phyloP scores from a whole-genome alignment of 1,140 invertebrate species.

The honey bee (Apis mellifera) region DNA sequence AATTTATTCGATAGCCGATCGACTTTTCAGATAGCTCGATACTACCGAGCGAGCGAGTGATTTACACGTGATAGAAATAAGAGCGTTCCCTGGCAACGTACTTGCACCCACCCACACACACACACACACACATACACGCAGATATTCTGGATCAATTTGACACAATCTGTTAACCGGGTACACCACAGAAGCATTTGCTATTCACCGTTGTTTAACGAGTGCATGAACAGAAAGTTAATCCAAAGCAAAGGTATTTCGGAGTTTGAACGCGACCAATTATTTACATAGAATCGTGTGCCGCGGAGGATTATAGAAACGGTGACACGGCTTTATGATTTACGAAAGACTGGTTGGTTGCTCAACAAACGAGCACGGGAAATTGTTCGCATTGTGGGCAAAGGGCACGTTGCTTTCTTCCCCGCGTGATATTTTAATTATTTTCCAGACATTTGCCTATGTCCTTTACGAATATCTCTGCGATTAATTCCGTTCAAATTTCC shows the following conservation, averaged over 20 bases:
- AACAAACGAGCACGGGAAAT: not conserved
- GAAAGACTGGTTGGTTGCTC: not conserved
- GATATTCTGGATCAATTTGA: constrained; percentile 64
- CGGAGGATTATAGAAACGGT: constrained; percentile 5
- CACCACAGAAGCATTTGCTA: constrained; percentile 63
- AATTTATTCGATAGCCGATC: constrained; percentile 78
- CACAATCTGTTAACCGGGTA: constrained; percentile 67
- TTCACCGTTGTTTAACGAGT: constrained; percentile 4
- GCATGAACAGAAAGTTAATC: constrained; percentile 27
- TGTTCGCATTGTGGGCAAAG: not conserved
- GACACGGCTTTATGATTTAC: not conserved
- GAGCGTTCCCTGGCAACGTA: constrained; percentile 14
- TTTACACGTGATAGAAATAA: constrained; percentile 56
- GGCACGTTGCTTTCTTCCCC: not conserved
- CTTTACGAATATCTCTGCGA: too few relatives aligned
- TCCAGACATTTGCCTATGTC: too few relatives aligned
- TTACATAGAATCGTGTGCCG: not conserved
- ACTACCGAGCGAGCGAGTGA: constrained; percentile 37
- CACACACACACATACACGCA: too few relatives aligned
- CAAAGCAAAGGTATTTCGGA: not conserved
- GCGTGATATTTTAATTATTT: not conserved
- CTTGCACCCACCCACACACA: not conserved
- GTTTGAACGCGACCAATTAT: constrained; percentile 5
- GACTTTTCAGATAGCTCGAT: constrained; percentile 73
- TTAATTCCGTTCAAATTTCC: too few relatives aligned